Evolutionary conservation across 2,113 vertebrate genomes (phyloP).

Genomic region (mouse (Mus musculus)): GRCm39 chr12:52307501-52308000

Average conservation of each 20-base stretch:
- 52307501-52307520: neutral
- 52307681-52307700: neutral
- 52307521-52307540: slow-evolving; percentile 39
- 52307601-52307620: neutral
- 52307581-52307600: slow-evolving; percentile 7
- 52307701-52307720: neutral
- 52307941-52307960: neutral
- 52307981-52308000: neutral
- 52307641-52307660: neutral
- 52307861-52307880: slow-evolving; percentile 49
- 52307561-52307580: slow-evolving; percentile 4
- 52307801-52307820: neutral
- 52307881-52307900: slow-evolving; percentile 14
- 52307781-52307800: neutral
- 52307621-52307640: neutral
- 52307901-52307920: slow-evolving; percentile 4
- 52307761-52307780: neutral
- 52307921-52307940: slow-evolving; percentile 8
- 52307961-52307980: neutral
- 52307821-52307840: slow-evolving; percentile 12
- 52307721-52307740: neutral
- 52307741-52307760: neutral
- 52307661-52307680: neutral
- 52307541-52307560: slow-evolving; percentile 15
- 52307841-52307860: neutral